Conservation (phyloP, 2,113 vertebrate genomes). For the Zosterops pallidus region DNA sequence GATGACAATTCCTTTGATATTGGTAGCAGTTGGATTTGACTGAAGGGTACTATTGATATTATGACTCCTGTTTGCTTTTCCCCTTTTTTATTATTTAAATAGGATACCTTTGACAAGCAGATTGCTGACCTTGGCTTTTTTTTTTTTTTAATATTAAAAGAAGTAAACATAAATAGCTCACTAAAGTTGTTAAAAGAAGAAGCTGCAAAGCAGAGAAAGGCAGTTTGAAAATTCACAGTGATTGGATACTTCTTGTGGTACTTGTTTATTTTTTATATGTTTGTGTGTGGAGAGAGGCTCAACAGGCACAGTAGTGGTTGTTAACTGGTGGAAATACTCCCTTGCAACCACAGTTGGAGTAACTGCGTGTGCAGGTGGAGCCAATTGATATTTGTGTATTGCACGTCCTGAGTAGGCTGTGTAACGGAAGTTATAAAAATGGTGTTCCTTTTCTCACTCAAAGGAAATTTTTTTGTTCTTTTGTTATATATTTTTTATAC, state of each 20-base stretch:
- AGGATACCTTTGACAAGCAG: neutral
- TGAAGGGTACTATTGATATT: neutral
- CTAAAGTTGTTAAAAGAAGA: neutral
- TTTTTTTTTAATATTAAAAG: neutral
- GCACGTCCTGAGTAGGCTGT: neutral
- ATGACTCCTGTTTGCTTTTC: neutral
- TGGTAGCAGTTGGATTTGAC: neutral
- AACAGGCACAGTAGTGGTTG: neutral
- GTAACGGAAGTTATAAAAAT: neutral
- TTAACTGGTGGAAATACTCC: neutral
- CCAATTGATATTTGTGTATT: neutral
- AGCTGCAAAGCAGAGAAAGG: neutral
- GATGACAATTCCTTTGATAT: neutral
- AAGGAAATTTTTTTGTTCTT: neutral
- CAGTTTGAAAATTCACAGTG: neutral
- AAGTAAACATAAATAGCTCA: neutral
- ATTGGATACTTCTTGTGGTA: neutral
- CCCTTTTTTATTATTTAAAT: neutral
- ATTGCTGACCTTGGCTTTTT: neutral
- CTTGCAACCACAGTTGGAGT: neutral
- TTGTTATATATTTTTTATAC: neutral
- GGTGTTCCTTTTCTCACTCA: neutral
- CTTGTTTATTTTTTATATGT: neutral
- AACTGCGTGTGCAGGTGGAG: neutral
- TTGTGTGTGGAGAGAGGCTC: neutral